A percentile compares a stretch with the other conserved stretches of the same genome.
These are phyloP conservation scores for Oreocharis arfaki DNA, from an alignment of 2,113 vertebrate species.

Conservation along the genomic window DNA sequence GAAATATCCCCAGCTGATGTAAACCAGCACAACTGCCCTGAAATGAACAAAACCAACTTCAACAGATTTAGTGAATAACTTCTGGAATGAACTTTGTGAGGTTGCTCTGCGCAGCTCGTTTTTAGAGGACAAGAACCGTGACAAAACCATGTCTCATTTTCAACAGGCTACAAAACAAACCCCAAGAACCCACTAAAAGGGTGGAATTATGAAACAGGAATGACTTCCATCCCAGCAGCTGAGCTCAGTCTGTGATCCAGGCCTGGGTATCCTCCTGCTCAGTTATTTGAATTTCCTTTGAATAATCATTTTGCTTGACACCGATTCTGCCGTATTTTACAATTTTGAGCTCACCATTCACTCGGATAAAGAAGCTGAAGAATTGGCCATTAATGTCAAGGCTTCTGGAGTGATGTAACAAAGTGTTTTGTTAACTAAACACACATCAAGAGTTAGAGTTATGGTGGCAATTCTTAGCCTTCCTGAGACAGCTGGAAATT, in stretches of 20 bases:
- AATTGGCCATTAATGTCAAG: background rate
- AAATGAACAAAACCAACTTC: background rate
- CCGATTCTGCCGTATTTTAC: accelerated
- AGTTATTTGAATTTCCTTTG: background rate
- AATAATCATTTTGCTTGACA: background rate
- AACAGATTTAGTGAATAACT: background rate
- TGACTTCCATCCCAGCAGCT: background rate
- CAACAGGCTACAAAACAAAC: background rate
- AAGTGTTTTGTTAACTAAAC: background rate
- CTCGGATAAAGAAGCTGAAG: background rate
- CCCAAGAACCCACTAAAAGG: background rate
- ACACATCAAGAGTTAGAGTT: background rate
- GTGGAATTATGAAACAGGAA: background rate
- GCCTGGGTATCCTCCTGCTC: background rate
- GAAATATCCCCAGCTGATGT: background rate
- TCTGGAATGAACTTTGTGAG: background rate
- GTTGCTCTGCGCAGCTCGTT: background rate
- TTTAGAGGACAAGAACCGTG: background rate
- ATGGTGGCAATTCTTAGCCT: background rate
- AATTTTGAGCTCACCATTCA: background rate
- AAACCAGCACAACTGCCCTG: background rate
- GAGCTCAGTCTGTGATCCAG: background rate
- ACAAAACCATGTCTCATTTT: background rate
- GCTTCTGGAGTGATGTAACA: background rate
- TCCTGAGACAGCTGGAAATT: background rate